phyloP scores from a whole-genome alignment of 2,888 invertebrate genomes.

The Neocrepidodera transversa region DNA sequence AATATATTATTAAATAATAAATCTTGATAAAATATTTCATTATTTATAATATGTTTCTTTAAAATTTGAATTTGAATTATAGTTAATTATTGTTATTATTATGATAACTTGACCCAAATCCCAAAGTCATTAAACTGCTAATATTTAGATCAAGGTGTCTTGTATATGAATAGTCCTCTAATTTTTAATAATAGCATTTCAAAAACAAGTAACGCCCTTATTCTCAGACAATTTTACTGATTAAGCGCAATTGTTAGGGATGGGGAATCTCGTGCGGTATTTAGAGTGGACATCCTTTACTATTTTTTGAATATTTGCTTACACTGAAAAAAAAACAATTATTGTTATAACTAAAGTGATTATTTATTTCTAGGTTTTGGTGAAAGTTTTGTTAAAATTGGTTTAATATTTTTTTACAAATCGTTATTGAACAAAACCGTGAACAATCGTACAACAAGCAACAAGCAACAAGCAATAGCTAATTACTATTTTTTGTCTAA shows the following conservation, averaged over 20 bases:
- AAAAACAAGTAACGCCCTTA: constrained; percentile 40
- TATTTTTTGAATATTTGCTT: not conserved
- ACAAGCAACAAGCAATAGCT: not conserved
- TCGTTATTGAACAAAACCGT: not conserved
- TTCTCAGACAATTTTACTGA: constrained; percentile 48
- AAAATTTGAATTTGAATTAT: too few relatives aligned
- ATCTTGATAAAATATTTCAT: too few relatives aligned
- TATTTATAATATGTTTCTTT: too few relatives aligned
- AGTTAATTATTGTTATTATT: too few relatives aligned
- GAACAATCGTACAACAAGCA: too few relatives aligned
- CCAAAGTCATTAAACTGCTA: constrained; percentile 6
- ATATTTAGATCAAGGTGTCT: constrained; percentile 9
- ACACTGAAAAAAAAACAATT: constrained; percentile 3
- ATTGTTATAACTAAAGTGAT: not conserved
- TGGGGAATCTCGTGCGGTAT: constrained; percentile 38
- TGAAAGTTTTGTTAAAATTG: not conserved
- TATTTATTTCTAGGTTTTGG: not conserved
- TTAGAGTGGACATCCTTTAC: constrained; percentile 10
- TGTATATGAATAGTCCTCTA: constrained; percentile 19
- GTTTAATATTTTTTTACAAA: too few relatives aligned
- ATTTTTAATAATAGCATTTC: constrained; percentile 37
- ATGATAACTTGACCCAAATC: not conserved
- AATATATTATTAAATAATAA: too few relatives aligned
- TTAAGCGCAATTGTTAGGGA: constrained; percentile 45
- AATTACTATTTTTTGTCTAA: not conserved